These are phyloP conservation scores for Oreohelix idahoensis DNA, from an alignment of 1,140 invertebrate species.

Conservation along the genomic window DNA sequence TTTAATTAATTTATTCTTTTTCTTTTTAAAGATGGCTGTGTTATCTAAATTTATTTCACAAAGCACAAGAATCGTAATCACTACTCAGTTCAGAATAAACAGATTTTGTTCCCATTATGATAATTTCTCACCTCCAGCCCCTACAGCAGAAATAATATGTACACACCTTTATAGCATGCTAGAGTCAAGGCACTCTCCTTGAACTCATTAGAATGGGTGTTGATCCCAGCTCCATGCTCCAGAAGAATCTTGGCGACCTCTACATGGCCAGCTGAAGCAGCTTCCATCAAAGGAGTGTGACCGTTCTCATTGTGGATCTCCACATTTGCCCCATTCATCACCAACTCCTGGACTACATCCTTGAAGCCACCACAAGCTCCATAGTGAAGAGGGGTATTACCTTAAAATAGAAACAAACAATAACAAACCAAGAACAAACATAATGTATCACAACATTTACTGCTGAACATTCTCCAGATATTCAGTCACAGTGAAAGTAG, in stretches of 20 bases:
- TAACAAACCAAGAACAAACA: too few relatives aligned
- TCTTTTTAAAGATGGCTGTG: too few relatives aligned
- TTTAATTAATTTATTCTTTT: too few relatives aligned
- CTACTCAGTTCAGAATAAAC: too few relatives aligned
- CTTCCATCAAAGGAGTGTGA: constrained; percentile 99
- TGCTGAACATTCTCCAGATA: too few relatives aligned
- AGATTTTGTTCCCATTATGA: too few relatives aligned
- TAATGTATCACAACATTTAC: too few relatives aligned
- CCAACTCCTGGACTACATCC: constrained; percentile 88
- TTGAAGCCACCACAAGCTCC: constrained; percentile 96
- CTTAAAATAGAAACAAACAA: constrained; percentile 69
- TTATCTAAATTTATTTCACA: too few relatives aligned
- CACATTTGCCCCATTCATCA: constrained; percentile 93
- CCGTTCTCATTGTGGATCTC: constrained; percentile 99
- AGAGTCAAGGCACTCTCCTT: constrained; percentile 90
- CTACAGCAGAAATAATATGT: background rate
- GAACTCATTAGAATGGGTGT: constrained; percentile 99
- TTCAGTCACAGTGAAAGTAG: too few relatives aligned
- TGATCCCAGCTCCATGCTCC: constrained; percentile 94
- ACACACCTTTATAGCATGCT: constrained; percentile 92
- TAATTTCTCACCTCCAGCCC: background rate
- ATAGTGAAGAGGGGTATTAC: constrained; percentile 98
- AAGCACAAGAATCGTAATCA: too few relatives aligned
- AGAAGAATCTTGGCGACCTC: constrained; percentile 93
- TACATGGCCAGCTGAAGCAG: constrained; percentile 96